phyloP scores from a whole-genome alignment of 2,888 invertebrate species.

The Hypselothyrea guttata region DNA sequence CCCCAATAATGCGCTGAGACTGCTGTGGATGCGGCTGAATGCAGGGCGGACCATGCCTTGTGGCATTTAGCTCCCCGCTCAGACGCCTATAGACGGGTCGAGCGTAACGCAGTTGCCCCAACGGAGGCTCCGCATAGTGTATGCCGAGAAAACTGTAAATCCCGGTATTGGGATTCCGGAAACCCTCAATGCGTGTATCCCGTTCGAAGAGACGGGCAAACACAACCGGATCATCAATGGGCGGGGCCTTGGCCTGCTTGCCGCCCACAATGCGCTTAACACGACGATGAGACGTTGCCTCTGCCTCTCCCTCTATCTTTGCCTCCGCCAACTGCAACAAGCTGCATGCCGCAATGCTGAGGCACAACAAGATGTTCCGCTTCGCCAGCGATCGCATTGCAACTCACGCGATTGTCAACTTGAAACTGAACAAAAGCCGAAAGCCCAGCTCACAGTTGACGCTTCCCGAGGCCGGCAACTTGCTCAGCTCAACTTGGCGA shows the following conservation, averaged over 20 bases:
- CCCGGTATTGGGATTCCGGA: constrained; percentile 84
- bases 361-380: constrained; percentile 47
- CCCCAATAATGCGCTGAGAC: constrained; percentile 81
- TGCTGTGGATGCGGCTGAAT: constrained; percentile 84
- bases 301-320: not conserved
- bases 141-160: constrained; percentile 89
- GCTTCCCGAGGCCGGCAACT: constrained; percentile 50
- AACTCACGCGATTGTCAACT: constrained; percentile 53
- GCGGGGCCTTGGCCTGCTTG: constrained; percentile 85
- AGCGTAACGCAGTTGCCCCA: constrained; percentile 84
- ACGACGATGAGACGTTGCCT: constrained; percentile 47
- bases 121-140: constrained; percentile 86
- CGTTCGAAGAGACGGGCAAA: constrained; percentile 86
- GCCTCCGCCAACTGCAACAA: constrained; percentile 41
- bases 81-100: constrained; percentile 83
- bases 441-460: constrained; percentile 1
- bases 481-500: constrained; percentile 52
- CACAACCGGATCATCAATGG: constrained; percentile 88
- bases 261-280: constrained; percentile 87
- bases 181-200: constrained; percentile 86
- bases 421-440: constrained; percentile 46
- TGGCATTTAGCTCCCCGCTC: constrained; percentile 85
- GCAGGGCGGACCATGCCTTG: constrained; percentile 84
- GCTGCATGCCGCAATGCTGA: constrained; percentile 13
- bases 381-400: constrained; percentile 54